phyloP scores from a whole-genome alignment of 2,113 vertebrate genomes.

The Oreotrochilus melanogaster region DNA sequence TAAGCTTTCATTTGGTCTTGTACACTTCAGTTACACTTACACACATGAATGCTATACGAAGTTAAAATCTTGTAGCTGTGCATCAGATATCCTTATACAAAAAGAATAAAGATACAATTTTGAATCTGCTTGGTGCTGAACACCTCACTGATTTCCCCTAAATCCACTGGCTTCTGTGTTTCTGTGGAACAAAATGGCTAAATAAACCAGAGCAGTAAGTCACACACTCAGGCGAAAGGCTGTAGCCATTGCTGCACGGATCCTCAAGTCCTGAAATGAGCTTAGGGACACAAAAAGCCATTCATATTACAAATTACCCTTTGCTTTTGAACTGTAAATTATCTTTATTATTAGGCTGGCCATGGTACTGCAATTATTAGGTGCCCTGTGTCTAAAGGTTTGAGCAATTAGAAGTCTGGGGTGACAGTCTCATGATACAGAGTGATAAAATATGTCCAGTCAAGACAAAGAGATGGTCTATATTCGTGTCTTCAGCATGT shows the following conservation, averaged over 20 bases:
- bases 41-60: background rate
- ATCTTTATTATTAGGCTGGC: conserved; percentile 78
- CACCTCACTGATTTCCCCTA: conserved; percentile 30
- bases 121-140: background rate
- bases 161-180: background rate
- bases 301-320: conserved; percentile 71
- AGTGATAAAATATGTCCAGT: conserved; percentile 76
- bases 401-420: conserved; percentile 76
- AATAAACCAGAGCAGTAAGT: conserved; percentile 40
- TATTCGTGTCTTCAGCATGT: conserved; percentile 67
- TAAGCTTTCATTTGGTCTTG: background rate
- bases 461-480: conserved; percentile 74
- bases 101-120: background rate
- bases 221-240: background rate
- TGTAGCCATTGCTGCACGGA: conserved; percentile 30
- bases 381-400: conserved; percentile 80
- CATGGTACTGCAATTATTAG: conserved; percentile 78
- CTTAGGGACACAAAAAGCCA: conserved; percentile 64
- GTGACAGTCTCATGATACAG: conserved; percentile 69
- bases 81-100: background rate
- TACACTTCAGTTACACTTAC: background rate
- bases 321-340: conserved; percentile 81
- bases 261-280: conserved; percentile 51
- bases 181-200: conserved; percentile 25
- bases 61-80: background rate